Conservation (phyloP, 2,888 invertebrate genomes). For the Dryocosmus kuriphilus region DNA sequence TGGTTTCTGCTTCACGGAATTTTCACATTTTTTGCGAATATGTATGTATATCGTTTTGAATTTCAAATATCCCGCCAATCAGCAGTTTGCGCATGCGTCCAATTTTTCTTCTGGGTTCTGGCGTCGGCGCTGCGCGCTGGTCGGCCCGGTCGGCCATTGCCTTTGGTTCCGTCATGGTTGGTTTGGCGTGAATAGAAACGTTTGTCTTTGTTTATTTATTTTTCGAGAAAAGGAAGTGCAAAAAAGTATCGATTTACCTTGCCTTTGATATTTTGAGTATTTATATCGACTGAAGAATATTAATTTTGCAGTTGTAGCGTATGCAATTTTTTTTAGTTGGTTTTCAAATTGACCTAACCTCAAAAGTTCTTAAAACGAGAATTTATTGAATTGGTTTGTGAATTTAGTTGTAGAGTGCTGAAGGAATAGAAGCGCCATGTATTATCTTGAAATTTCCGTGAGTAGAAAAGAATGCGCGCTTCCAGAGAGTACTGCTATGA, state of each 20-base stretch:
- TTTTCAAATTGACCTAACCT: no score
- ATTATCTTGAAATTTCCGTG: slow-evolving; percentile 21
- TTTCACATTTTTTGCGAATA: no score
- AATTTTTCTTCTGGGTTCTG: background rate
- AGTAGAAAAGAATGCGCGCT: background rate
- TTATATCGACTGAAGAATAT: background rate
- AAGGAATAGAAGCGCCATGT: background rate
- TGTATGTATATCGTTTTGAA: no score
- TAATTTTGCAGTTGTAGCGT: background rate
- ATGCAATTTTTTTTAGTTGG: background rate
- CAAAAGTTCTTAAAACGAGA: background rate
- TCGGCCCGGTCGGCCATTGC: no score
- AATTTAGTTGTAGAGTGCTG: background rate
- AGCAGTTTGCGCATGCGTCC: background rate
- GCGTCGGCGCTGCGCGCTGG: no score
- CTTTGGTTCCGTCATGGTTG: no score
- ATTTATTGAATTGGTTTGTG: background rate
- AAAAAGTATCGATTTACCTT: background rate
- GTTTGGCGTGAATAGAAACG: background rate
- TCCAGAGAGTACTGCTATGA: background rate
- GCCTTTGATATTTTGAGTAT: background rate
- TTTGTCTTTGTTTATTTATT: background rate
- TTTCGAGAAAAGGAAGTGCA: background rate
- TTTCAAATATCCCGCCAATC: background rate
- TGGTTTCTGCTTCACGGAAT: no score